phyloP scores from a whole-genome alignment of 2,888 invertebrate species.

The Clusia tigrina region DNA sequence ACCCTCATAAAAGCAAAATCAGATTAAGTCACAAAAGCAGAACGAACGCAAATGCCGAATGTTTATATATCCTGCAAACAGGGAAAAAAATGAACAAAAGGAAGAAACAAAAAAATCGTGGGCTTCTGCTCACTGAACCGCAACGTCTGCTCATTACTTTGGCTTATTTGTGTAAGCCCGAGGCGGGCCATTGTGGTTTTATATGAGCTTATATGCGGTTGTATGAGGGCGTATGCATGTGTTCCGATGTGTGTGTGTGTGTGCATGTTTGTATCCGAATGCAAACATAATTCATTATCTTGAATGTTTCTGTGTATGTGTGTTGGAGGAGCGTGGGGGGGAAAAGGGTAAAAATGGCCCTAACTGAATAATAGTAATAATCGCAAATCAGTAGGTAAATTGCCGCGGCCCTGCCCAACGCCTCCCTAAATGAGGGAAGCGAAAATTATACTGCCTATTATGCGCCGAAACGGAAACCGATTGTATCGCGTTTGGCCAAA shows the following conservation, averaged over 20 bases:
- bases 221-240: neutral
- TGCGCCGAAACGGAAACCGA: slow-evolving; percentile 17
- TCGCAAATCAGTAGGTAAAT: neutral
- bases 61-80: neutral
- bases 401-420: neutral
- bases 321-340: neutral
- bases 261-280: neutral
- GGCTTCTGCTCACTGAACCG: slow-evolving; percentile 7
- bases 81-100: neutral
- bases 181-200: neutral
- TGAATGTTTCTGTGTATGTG: neutral
- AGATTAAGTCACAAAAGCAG: neutral
- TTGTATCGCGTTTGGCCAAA: slow-evolving; percentile 13
- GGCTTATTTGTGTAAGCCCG: neutral
- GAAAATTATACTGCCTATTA: slow-evolving; percentile 1
- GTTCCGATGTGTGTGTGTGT: neutral
- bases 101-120: neutral
- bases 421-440: no score
- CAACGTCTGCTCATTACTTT: slow-evolving; percentile 8
- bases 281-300: neutral
- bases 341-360: neutral
- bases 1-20: neutral
- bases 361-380: neutral
- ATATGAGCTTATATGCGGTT: neutral
- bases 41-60: no score